Conservation (phyloP, 1,140 invertebrate species). For the Hyposmocoma kahamanoa region DNA sequence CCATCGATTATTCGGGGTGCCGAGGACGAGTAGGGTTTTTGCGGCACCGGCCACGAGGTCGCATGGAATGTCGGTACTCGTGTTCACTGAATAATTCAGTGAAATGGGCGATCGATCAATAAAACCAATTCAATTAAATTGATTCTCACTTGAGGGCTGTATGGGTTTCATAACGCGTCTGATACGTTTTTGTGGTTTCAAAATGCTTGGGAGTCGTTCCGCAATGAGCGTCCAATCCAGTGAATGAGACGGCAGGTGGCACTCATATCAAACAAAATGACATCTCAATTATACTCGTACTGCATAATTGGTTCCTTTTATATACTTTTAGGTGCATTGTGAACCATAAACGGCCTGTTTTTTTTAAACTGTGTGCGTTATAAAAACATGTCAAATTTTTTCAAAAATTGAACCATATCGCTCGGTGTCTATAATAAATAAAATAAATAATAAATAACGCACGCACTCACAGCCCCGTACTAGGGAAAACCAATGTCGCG, state of each 20-base stretch:
- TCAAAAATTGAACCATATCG: no score
- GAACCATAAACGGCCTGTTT: no score
- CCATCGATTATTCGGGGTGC: slow-evolving; percentile 37
- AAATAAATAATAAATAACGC: no score
- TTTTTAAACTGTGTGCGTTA: no score
- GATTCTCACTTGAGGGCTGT: slow-evolving; percentile 65
- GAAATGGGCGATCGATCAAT: slow-evolving; percentile 69
- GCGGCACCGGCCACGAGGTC: slow-evolving; percentile 38
- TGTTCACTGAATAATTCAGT: slow-evolving; percentile 68
- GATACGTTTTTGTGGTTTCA: slow-evolving; percentile 47
- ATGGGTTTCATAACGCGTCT: slow-evolving; percentile 52
- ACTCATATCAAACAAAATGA: no score
- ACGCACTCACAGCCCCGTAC: no score
- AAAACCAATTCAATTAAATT: slow-evolving; percentile 68
- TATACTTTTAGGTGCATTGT: no score
- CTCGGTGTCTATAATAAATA: no score
- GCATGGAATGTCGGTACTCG: slow-evolving; percentile 56
- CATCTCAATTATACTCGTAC: no score
- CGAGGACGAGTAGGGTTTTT: slow-evolving; percentile 41
- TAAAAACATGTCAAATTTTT: no score
- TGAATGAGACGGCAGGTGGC: slow-evolving; percentile 59
- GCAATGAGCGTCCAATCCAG: slow-evolving; percentile 46
- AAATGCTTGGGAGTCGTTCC: slow-evolving; percentile 58
- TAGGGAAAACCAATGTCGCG: no score
- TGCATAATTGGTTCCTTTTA: no score